Evolutionary conservation across 2,888 invertebrate genomes (phyloP), one percentile per base, ranked within the genome.

Genomic region (Aproaerema taeniolella): DNA sequence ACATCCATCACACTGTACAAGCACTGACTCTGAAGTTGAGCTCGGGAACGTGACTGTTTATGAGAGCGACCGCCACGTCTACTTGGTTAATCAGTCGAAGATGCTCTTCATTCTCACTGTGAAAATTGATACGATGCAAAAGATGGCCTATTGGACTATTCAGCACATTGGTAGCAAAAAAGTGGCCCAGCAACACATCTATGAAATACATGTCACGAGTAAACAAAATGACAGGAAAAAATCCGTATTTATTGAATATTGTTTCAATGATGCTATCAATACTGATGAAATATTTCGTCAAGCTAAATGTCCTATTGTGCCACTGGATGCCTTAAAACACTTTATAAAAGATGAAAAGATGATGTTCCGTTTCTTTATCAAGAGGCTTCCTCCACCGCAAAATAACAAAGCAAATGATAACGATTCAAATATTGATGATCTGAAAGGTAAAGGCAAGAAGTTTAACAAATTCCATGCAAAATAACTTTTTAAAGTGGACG

Each of bases 111-210:
- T 78, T 26, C 47, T 85, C 8, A 81, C 81, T 10, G 46, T 80
- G 47, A 80, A 78, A 50, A 61, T 80, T 9, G 79, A 80, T 38
- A 75, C 74, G 9, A 47, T 69, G 32, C 73, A 76, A 48, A 76
- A 82, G 38, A 67, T 76, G 69, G 72, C 65, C 2, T 85, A 70
- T 47, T 85, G 79, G 79, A 46, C 67, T 11, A 47, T 85, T 14
- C 85, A 85, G 47, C 75, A 67, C 33, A 77, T 85, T 25, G 85
- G 83, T 13, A 66, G 68, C 29, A 77, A 74, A 51, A 65, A 61
- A 42, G 47, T 47, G 2, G 85, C 85, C 1, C 61, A 64, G 12
- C 71, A 79, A 34, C 71, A 78, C 42, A 53, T 81, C 28, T 85
- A 76, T 45, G 83, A 82, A 50, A 71, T 85, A 43, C 73, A 79